Percentiles rank a stretch among this genome's conserved stretches.
These are phyloP conservation scores for Aporrectodea caliginosa DNA, from an alignment of 1,140 invertebrate genomes.

Conservation along the genomic window DNA sequence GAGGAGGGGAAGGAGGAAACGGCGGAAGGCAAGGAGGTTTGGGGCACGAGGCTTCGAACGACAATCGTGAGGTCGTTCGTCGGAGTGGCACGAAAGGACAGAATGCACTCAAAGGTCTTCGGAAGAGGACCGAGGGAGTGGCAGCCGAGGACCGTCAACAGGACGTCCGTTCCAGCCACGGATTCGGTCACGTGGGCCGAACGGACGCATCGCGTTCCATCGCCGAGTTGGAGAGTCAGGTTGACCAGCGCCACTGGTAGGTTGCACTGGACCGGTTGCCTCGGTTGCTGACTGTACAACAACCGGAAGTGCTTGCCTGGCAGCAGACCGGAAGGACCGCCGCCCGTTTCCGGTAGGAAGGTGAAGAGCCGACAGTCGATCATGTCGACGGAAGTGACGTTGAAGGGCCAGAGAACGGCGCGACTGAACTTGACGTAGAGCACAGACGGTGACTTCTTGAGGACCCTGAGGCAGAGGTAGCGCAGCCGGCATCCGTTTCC, in stretches of 20 bases:
- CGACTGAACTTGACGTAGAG: constrained; percentile 25
- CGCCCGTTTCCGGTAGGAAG: background rate
- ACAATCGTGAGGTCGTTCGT: background rate
- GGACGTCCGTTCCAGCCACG: background rate
- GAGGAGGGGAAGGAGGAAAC: background rate
- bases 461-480: constrained; percentile 22
- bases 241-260: constrained; percentile 3
- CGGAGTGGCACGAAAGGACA: background rate
- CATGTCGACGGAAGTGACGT: constrained; percentile 8
- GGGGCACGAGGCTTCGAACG: background rate
- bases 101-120: background rate
- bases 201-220: background rate
- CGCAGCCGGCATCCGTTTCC: constrained; percentile 26
- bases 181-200: background rate
- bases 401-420: background rate
- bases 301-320: background rate
- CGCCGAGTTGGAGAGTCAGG: background rate
- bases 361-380: constrained; percentile 7
- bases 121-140: background rate
- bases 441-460: constrained; percentile 23
- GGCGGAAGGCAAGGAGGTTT: no score
- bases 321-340: background rate
- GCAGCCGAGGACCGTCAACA: background rate
- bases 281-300: background rate
- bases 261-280: constrained; percentile 8